phyloP scores from a whole-genome alignment of 2,797 vertebrate species.

The Acanthurus leucopareius region DNA sequence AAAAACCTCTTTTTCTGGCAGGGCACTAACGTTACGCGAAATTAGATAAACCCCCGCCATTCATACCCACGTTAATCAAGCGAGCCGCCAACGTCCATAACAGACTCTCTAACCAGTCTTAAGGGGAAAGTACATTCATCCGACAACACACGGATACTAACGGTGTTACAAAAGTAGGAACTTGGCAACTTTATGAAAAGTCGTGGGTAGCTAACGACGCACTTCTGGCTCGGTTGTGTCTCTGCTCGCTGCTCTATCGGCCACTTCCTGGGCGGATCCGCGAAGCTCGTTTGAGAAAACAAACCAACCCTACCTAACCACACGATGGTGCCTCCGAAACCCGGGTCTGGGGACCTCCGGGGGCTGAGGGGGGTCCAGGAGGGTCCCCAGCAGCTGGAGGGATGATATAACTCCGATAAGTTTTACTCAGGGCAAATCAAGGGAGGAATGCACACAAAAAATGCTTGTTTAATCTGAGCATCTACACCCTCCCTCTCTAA shows the following conservation, averaged over 20 bases:
- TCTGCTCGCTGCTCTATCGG: conserved; percentile 25
- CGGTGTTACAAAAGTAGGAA: fast-evolving
- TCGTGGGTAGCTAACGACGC: background rate
- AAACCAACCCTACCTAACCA: conserved; percentile 28
- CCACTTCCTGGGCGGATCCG: conserved; percentile 86
- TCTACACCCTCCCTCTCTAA: conserved; percentile 22
- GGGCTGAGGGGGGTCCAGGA: background rate
- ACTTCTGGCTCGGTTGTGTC: background rate
- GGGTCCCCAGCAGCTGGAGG: background rate
- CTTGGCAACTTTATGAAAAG: conserved; percentile 41
- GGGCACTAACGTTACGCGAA: conserved; percentile 36
- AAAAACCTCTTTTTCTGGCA: conserved; percentile 40
- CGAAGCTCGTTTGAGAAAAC: conserved; percentile 64
- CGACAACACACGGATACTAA: background rate
- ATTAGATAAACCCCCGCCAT: conserved; percentile 73
- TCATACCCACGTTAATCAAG: conserved; percentile 50
- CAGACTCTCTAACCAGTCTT: background rate
- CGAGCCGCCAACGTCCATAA: conserved; percentile 9
- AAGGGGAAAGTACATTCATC: background rate
- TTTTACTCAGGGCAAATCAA: background rate
- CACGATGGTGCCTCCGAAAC: conserved; percentile 2
- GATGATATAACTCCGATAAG: background rate
- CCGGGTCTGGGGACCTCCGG: conserved; percentile 2
- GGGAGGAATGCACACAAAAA: background rate
- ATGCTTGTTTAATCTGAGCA: background rate